These are phyloP conservation scores for Poeciliopsis turneri DNA, from an alignment of 2,797 vertebrate genomes.

Conservation along the genomic window DNA sequence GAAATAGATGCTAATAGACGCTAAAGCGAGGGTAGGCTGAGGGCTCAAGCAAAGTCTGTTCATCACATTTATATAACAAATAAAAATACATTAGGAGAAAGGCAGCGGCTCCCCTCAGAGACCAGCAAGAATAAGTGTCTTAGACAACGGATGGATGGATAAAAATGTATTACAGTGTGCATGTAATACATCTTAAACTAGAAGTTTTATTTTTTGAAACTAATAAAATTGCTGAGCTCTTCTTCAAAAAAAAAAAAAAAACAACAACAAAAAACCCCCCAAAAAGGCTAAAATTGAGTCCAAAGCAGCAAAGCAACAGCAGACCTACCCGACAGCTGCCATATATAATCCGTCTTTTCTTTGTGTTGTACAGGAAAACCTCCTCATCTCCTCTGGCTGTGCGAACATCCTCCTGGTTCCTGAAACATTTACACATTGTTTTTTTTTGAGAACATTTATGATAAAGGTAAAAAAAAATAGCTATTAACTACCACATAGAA, in stretches of 20 bases:
- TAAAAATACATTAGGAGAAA: not conserved
- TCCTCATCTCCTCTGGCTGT: constrained; percentile 91
- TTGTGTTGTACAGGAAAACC: constrained; percentile 84
- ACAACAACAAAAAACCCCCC: not conserved
- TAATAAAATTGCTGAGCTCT: not conserved
- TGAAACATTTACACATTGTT: constrained; percentile 56
- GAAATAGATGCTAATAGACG: not conserved
- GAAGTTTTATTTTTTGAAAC: not conserved
- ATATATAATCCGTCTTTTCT: constrained; percentile 84
- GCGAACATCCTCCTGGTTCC: constrained; percentile 87
- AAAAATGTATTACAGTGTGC: not conserved
- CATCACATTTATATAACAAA: not conserved
- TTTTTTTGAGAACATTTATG: not conserved
- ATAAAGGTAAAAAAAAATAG: not conserved
- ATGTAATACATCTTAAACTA: not conserved
- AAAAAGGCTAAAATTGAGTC: not conserved
- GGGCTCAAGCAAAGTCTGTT: not conserved
- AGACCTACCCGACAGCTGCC: constrained; percentile 76
- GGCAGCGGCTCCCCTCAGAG: too few relatives aligned
- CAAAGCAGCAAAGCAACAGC: not conserved
- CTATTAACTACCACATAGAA: not conserved
- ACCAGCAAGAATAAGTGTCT: too few relatives aligned
- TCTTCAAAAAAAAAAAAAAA: not conserved
- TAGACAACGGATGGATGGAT: too few relatives aligned
- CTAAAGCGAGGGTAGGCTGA: not conserved